Evolutionary conservation across 2,113 vertebrate genomes (phyloP).

Genomic region (Lutjanus erythropterus): DNA sequence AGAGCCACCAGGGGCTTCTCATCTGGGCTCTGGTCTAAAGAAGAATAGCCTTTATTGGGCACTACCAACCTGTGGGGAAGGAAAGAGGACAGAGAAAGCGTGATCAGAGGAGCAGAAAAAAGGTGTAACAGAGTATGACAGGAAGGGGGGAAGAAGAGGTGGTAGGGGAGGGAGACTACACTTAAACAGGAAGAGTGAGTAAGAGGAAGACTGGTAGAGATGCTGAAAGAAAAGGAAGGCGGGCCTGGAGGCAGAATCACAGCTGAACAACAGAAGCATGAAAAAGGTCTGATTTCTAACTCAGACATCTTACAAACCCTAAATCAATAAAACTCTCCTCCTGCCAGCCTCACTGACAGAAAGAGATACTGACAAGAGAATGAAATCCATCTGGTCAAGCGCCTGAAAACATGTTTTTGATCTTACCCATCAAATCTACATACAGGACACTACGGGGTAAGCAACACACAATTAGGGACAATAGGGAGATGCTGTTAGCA

Average conservation of each 20-base stretch:
- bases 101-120: neutral
- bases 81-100: neutral
- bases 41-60: constrained; percentile 98
- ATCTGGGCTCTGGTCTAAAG: constrained; percentile 98
- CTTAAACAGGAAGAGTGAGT: constrained; percentile 34
- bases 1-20: constrained; percentile 98
- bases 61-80: constrained; percentile 90
- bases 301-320: constrained; percentile 34
- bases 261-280: constrained; percentile 31
- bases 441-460: neutral
- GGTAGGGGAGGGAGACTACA: neutral
- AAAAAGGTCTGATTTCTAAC: constrained; percentile 36
- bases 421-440: neutral
- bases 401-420: neutral
- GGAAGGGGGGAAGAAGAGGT: neutral
- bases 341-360: neutral
- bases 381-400: neutral
- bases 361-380: constrained; percentile 9
- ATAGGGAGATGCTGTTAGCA: too few species aligned
- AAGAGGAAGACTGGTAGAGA: constrained; percentile 30
- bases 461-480: neutral
- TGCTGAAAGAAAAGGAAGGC: constrained; percentile 22
- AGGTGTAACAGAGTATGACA: constrained; percentile 9
- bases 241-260: constrained; percentile 20
- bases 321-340: constrained; percentile 50